A percentile compares a stretch with the other conserved stretches of the same genome.
These are phyloP conservation scores for Ostrea edulis DNA, from an alignment of 1,140 invertebrate genomes.

Conservation along the genomic window DNA sequence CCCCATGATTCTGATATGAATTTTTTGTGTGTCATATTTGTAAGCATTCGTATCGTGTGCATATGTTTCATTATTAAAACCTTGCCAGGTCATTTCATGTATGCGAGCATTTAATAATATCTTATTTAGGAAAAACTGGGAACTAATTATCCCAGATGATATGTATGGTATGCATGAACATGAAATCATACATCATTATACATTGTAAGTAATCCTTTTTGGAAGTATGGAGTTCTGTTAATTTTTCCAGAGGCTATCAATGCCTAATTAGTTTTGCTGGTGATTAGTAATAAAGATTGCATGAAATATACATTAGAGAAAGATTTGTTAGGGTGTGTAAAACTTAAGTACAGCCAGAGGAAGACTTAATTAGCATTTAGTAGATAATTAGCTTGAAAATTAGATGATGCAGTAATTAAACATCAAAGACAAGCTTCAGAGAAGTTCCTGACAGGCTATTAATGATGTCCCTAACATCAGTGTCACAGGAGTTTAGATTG, in stretches of 20 bases:
- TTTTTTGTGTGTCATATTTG: too few relatives aligned
- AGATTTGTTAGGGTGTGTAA: slow-evolving; percentile 30
- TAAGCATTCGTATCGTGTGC: too few relatives aligned
- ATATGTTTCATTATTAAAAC: too few relatives aligned
- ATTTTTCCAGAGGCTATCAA: background rate
- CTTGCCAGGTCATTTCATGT: too few relatives aligned
- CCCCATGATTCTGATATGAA: too few relatives aligned
- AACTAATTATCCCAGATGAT: slow-evolving; percentile 7
- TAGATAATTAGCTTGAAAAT: slow-evolving; percentile 32
- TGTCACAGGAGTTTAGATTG: background rate
- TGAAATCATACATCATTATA: slow-evolving; percentile 32
- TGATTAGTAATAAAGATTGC: slow-evolving; percentile 33
- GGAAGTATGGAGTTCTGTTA: background rate
- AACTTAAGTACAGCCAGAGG: slow-evolving; percentile 22
- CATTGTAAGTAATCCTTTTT: background rate
- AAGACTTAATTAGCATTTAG: slow-evolving; percentile 33
- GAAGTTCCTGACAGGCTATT: slow-evolving; percentile 13
- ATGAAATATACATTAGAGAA: slow-evolving; percentile 16
- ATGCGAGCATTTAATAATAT: too few relatives aligned
- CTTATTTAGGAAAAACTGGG: too few relatives aligned
- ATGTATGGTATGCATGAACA: background rate
- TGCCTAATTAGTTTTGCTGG: slow-evolving; percentile 19
- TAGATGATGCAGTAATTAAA: slow-evolving; percentile 37
- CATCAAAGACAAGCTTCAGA: slow-evolving; percentile 30
- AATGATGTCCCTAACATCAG: background rate